These are phyloP conservation scores for Chaetodon auriga DNA, from an alignment of 2,113 vertebrate genomes.

Conservation along the genomic window DNA sequence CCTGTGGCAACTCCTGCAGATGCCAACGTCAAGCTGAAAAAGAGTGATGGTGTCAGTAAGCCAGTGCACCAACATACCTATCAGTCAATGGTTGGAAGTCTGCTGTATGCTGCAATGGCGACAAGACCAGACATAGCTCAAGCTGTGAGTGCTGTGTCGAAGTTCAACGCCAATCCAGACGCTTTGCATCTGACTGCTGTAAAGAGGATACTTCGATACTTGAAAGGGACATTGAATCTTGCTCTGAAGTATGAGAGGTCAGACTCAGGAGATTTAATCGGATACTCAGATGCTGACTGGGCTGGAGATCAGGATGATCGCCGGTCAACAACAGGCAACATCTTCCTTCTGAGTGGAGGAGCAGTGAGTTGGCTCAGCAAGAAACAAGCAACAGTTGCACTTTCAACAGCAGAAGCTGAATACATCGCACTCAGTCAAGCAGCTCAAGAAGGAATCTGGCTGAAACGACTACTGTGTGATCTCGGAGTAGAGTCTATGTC, in stretches of 20 bases:
- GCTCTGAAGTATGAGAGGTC: slow-evolving; percentile 3
- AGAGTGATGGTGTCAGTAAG: slow-evolving; percentile 20
- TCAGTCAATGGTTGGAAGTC: slow-evolving; percentile 23
- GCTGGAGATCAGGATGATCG: slow-evolving; percentile 21
- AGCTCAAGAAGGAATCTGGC: slow-evolving; percentile 12
- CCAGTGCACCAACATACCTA: slow-evolving; percentile 5
- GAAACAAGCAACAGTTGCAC: too few relatives aligned
- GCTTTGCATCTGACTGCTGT: slow-evolving; percentile 18
- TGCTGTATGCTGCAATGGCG: slow-evolving; percentile 25
- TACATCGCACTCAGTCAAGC: slow-evolving; percentile 3
- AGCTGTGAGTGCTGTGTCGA: slow-evolving; percentile 27
- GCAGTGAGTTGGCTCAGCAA: too few relatives aligned
- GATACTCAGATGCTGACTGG: slow-evolving; percentile 23
- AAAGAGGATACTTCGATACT: slow-evolving; percentile 29
- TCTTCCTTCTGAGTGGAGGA: too few relatives aligned
- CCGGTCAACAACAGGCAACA: too few relatives aligned
- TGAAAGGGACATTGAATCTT: slow-evolving; percentile 18
- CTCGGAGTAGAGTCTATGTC: neutral
- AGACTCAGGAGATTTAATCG: slow-evolving; percentile 10
- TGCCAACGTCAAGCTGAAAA: slow-evolving; percentile 1
- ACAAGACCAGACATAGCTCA: slow-evolving; percentile 13
- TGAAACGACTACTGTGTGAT: neutral
- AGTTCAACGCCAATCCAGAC: slow-evolving; percentile 15
- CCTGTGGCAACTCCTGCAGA: slow-evolving; percentile 18
- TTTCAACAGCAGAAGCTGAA: too few relatives aligned